Conservation (phyloP, 2,797 vertebrate species). For the Leptatherina wallacei region DNA sequence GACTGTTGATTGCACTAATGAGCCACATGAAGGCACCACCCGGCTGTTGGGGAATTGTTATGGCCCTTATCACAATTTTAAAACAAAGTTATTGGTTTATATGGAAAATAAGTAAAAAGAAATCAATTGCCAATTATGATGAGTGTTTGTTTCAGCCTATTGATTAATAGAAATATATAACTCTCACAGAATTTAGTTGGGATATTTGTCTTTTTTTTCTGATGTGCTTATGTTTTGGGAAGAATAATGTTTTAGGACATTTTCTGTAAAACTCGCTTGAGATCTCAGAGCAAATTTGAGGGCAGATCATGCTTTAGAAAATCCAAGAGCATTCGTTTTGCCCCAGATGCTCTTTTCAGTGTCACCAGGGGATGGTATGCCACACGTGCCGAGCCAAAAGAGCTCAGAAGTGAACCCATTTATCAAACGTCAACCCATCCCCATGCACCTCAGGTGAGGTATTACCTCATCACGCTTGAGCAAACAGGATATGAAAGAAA, state of each 20-base stretch:
- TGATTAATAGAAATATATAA: background rate
- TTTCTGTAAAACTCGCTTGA: background rate
- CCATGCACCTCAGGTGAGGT: constrained; percentile 25
- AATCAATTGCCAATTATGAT: background rate
- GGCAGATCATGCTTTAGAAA: background rate
- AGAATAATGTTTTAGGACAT: background rate
- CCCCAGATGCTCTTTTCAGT: background rate
- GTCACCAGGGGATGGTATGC: constrained; percentile 14
- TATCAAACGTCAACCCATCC: constrained; percentile 9
- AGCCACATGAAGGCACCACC: background rate
- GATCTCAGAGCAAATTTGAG: background rate
- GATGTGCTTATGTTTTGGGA: background rate
- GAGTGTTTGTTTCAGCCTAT: background rate
- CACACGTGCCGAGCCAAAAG: background rate
- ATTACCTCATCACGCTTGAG: constrained; percentile 3
- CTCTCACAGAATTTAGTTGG: background rate
- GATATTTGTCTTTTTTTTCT: background rate
- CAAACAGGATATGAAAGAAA: constrained; percentile 14
- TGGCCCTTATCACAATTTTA: background rate
- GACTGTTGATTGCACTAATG: background rate
- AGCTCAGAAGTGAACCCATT: constrained; percentile 15
- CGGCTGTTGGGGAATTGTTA: too few relatives aligned
- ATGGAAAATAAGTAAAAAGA: background rate
- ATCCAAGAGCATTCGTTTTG: background rate
- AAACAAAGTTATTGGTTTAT: background rate